Base-by-base conservation (phyloP, 2,113 vertebrate species). In the Ophiodon elongatus region DNA sequence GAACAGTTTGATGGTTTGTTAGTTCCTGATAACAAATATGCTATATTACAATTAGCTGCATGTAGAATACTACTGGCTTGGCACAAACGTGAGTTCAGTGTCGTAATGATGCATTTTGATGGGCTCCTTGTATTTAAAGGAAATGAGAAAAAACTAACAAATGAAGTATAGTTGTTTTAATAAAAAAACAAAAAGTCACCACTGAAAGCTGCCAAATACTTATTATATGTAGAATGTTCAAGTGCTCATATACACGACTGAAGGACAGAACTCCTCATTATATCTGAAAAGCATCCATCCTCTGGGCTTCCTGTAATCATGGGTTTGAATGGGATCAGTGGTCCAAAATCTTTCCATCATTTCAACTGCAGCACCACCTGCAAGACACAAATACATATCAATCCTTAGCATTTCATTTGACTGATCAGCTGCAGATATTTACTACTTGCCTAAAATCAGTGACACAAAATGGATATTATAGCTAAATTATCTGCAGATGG, bases 311-410 rank as follows among this genome's bases (percentile, higher is more conserved):
- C 27, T 79, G 41, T n/a, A 2, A 54, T 62, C 11, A 2, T 5
- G 9, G 11, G 1, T n/a, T 59, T 27, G 1, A 47, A 29, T 13
- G 4, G 23, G 31, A 69, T 25, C 56, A 54, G 25, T 1, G 14
- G 2, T 70, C 25, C 62, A 65, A 25, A 31, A 66, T 19, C 0
- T 29, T 0, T 39, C 21, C 27, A 39, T 97, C 93, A 99, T 83
- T 98, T 98, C 92, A 99, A 85, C 60, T 99, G 98, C 83, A 96
- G 89, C 56, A 98, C 93, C 81, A 97, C 96, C 98, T 99, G 88
- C 73, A 95, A 91, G 85, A 77, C 10, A 84, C 15, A 85, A 31
- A 64, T 0, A 64, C 37, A 79, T 1, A 33, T 6, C 14, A 33
- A n/a, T 5, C 2, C 43, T 17, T 8, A 57, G 29, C 13, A 41